These are phyloP conservation scores for Mormyrus lacerda DNA, from an alignment of 2,113 vertebrate genomes.

Conservation along the genomic window DNA sequence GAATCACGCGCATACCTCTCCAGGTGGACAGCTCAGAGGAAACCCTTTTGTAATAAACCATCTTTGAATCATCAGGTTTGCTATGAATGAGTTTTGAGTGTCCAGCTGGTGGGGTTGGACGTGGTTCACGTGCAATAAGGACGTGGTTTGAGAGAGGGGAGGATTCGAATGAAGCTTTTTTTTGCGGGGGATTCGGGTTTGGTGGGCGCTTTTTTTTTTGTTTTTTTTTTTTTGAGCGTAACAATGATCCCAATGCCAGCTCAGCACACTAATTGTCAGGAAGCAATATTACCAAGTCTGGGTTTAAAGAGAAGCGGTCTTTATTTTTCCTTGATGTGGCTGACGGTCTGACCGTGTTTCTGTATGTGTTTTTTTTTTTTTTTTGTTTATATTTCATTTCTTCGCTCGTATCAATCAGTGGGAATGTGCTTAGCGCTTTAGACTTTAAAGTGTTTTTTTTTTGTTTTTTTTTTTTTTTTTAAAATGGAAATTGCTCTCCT, in stretches of 20 bases:
- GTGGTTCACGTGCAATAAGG: conserved; percentile 45
- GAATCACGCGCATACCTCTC: conserved; percentile 47
- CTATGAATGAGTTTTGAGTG: conserved; percentile 70
- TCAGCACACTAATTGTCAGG: conserved; percentile 42
- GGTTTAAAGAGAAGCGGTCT: conserved; percentile 47
- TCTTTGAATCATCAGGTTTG: conserved; percentile 69
- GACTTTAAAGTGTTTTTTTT: conserved; percentile 44
- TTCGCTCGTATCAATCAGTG: conserved; percentile 97
- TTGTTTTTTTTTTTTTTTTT: conserved; percentile 9
- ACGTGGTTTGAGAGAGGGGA: neutral
- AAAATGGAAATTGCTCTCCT: conserved; percentile 61
- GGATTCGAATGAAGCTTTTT: neutral
- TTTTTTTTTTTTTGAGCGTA: neutral
- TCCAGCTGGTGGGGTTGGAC: conserved; percentile 56
- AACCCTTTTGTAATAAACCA: conserved; percentile 74
- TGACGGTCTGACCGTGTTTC: conserved; percentile 50
- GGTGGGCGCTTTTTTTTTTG: neutral
- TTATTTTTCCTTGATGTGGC: conserved; percentile 50
- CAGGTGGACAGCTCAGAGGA: conserved; percentile 51
- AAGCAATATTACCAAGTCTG: conserved; percentile 61
- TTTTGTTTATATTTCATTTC: conserved; percentile 29
- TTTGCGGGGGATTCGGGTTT: neutral
- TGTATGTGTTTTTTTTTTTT: conserved; percentile 30
- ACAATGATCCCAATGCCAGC: conserved; percentile 30
- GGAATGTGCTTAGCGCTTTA: conserved; percentile 88